Percentiles rank a stretch among this genome's conserved stretches.
Conservation (phyloP, 2,888 invertebrate genomes). For the Tanypteryx hageni region DNA sequence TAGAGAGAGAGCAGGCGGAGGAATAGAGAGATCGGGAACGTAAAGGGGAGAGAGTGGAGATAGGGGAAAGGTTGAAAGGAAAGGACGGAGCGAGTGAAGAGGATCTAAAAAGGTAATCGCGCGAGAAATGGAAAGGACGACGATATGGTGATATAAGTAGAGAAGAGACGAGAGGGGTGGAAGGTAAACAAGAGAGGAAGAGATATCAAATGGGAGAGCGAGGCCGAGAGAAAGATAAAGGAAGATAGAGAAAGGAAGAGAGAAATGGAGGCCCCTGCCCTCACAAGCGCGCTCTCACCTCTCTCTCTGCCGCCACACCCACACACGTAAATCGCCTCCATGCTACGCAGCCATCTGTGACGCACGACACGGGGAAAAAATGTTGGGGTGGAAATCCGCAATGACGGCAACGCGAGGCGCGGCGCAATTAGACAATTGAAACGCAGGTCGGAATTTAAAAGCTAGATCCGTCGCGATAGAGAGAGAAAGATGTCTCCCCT, state of each 20-base stretch:
- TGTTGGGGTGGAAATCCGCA: slow-evolving; percentile 9
- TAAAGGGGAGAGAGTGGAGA: neutral
- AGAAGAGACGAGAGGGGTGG: too few species aligned
- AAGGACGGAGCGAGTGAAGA: neutral
- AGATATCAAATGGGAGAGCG: too few species aligned
- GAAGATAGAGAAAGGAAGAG: neutral
- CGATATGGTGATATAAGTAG: too few species aligned
- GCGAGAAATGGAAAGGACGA: too few species aligned
- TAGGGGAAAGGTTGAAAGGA: neutral
- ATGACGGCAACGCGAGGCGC: slow-evolving; percentile 7
- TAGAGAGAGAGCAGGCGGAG: neutral
- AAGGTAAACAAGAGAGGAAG: too few species aligned
- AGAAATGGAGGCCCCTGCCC: neutral
- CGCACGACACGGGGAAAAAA: neutral
- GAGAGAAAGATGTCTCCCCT: too few species aligned
- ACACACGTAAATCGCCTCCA: slow-evolving; percentile 13
- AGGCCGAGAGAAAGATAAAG: neutral
- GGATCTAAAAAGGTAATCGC: neutral
- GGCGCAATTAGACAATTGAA: slow-evolving; percentile 27
- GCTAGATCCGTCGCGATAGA: neutral
- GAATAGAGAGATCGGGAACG: neutral
- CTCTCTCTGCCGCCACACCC: slow-evolving; percentile 12
- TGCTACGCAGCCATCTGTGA: slow-evolving; percentile 32
- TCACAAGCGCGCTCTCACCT: neutral
- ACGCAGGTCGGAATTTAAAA: neutral